These are phyloP conservation scores for Dasypogon diadema DNA, from an alignment of 2,888 invertebrate genomes.

Conservation along the genomic window DNA sequence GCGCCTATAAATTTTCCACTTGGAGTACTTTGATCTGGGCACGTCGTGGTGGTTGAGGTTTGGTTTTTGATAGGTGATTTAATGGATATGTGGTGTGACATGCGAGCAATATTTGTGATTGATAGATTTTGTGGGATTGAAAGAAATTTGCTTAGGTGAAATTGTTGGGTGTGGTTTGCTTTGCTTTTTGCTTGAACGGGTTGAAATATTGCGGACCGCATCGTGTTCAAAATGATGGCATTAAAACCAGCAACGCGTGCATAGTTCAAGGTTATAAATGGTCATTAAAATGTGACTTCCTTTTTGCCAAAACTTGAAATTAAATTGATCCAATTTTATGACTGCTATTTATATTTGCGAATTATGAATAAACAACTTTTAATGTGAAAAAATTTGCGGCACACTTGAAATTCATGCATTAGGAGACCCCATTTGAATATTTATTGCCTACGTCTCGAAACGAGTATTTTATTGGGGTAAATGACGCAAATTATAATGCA, in stretches of 20 bases:
- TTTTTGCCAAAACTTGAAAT: neutral
- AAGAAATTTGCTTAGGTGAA: neutral
- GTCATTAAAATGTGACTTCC: neutral
- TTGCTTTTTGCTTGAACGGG: neutral
- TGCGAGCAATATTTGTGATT: neutral
- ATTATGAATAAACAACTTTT: too few species aligned
- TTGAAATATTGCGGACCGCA: neutral
- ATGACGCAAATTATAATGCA: too few species aligned
- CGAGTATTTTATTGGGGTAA: too few species aligned
- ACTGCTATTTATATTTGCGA: neutral
- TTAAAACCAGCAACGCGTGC: neutral
- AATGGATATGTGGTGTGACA: neutral
- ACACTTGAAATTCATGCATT: too few species aligned
- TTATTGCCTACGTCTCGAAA: too few species aligned
- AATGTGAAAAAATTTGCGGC: too few species aligned
- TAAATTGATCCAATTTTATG: neutral
- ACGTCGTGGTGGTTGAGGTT: slow-evolving; percentile 2
- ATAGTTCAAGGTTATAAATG: neutral
- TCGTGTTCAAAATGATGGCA: neutral
- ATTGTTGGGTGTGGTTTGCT: neutral
- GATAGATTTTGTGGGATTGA: neutral
- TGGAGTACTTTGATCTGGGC: slow-evolving; percentile 5
- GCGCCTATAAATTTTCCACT: neutral
- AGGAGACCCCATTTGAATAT: too few species aligned
- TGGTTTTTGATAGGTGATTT: neutral